phyloP scores from a whole-genome alignment of 2,113 vertebrate genomes.

The Ictalurus punctatus region DNA sequence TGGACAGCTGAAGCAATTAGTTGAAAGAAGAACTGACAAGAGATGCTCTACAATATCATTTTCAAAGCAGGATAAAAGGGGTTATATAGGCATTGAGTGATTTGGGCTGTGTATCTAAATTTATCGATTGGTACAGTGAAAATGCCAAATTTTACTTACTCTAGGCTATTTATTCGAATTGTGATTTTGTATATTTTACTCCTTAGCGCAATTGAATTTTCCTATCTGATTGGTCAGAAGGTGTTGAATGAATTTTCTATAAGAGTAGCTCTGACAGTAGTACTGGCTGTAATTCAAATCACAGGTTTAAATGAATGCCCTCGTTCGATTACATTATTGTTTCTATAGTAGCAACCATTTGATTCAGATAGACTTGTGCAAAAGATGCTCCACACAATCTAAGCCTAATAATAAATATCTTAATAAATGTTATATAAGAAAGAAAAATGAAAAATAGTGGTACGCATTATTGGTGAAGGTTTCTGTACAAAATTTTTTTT shows the following conservation, averaged over 20 bases:
- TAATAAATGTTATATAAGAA: not conserved
- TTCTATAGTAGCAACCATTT: not conserved
- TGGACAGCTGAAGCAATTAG: constrained; percentile 67
- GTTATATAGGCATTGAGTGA: constrained; percentile 13
- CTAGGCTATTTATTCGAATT: not conserved
- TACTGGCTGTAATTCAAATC: not conserved
- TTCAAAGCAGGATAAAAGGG: constrained; percentile 5
- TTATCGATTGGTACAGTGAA: not conserved
- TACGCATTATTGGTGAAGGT: too few relatives aligned
- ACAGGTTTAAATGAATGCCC: not conserved
- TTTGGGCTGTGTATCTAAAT: not conserved
- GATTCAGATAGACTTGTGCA: not conserved
- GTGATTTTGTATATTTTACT: not conserved
- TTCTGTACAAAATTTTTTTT: not conserved
- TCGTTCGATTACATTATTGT: not conserved
- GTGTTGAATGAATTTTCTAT: not conserved
- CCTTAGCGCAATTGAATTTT: not conserved
- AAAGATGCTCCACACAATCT: not conserved
- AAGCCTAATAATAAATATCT: not conserved
- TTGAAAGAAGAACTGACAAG: constrained; percentile 63
- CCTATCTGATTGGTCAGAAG: not conserved
- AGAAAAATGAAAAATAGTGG: not conserved
- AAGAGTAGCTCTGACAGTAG: not conserved
- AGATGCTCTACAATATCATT: not conserved
- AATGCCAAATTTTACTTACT: not conserved